Evolutionary conservation across 2,888 invertebrate genomes (phyloP).

Genomic region (Melieria picta): DNA sequence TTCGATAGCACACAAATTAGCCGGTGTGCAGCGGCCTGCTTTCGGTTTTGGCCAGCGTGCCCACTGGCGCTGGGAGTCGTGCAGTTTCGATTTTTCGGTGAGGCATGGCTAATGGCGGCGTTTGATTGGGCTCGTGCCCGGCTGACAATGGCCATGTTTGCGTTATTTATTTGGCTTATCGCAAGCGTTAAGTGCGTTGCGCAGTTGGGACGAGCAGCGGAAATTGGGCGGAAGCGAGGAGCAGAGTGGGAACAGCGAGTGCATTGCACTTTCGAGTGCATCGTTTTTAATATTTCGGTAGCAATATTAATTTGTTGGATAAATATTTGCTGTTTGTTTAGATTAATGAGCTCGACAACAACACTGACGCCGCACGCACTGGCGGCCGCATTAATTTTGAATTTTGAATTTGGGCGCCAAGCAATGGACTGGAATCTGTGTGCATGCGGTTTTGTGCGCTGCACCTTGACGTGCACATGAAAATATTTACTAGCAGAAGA

Average conservation of each 20-base stretch:
- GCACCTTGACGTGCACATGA: not conserved
- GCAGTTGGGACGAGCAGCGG: not conserved
- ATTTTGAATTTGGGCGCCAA: no score
- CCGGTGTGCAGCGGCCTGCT: not conserved
- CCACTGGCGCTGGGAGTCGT: conserved; percentile 30
- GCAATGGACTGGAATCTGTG: no score
- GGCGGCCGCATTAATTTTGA: no score
- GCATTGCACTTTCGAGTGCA: conserved; percentile 44
- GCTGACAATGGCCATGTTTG: conserved; percentile 29
- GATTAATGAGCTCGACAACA: conserved; percentile 40
- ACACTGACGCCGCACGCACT: no score
- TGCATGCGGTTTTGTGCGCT: not conserved
- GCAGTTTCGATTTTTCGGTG: conserved; percentile 31
- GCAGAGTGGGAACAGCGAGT: not conserved
- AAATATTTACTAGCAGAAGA: no score
- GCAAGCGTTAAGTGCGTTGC: conserved; percentile 12
- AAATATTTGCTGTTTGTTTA: conserved; percentile 47
- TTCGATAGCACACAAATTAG: conserved; percentile 10
- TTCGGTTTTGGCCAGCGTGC: not conserved
- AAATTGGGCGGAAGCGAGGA: no score
- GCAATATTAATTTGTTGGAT: conserved; percentile 48
- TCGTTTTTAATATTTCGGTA: conserved; percentile 38
- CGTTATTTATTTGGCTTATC: conserved; percentile 60
- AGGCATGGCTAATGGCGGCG: conserved; percentile 15
- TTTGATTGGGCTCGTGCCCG: not conserved